Percentiles rank a stretch among this genome's conserved stretches.
Evolutionary conservation across 2,113 vertebrate species (phyloP).

Genomic region (Dermatemys mawii): DNA sequence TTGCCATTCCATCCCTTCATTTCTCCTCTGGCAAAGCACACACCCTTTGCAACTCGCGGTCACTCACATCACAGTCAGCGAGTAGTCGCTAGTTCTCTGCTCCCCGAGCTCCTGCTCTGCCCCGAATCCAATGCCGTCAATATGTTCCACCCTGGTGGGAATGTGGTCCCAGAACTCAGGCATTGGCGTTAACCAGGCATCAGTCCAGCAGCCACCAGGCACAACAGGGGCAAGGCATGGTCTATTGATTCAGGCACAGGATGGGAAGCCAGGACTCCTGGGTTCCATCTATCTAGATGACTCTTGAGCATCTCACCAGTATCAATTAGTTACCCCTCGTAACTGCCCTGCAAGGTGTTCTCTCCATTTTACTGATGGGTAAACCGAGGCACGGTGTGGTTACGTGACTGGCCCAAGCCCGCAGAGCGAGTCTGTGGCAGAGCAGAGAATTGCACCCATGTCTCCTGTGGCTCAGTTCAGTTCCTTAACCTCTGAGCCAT

Average conservation of each 20-base stretch:
- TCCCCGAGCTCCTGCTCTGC: not conserved
- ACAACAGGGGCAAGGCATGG: not conserved
- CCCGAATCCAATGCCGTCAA: rapidly evolving
- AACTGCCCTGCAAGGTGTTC: rapidly evolving
- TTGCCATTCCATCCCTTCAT: not conserved
- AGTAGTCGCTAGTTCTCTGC: rapidly evolving
- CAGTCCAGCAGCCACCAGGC: rapidly evolving
- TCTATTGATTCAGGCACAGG: rapidly evolving
- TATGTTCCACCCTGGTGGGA: not conserved
- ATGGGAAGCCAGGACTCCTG: no score
- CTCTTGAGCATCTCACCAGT: not conserved
- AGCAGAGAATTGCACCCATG: not conserved
- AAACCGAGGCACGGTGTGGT: not conserved
- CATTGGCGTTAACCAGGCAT: rapidly evolving
- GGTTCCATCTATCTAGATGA: not conserved
- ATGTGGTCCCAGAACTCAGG: rapidly evolving
- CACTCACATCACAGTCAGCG: rapidly evolving
- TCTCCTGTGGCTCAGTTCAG: not conserved
- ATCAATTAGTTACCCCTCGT: not conserved
- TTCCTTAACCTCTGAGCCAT: not conserved
- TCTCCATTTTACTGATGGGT: not conserved
- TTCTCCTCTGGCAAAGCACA: not conserved
- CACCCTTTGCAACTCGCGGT: rapidly evolving
- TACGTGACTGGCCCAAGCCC: not conserved
- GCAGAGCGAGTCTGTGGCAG: not conserved